These are phyloP conservation scores for Sacculina carcini DNA, from an alignment of 2,888 invertebrate genomes.

Conservation along the genomic window DNA sequence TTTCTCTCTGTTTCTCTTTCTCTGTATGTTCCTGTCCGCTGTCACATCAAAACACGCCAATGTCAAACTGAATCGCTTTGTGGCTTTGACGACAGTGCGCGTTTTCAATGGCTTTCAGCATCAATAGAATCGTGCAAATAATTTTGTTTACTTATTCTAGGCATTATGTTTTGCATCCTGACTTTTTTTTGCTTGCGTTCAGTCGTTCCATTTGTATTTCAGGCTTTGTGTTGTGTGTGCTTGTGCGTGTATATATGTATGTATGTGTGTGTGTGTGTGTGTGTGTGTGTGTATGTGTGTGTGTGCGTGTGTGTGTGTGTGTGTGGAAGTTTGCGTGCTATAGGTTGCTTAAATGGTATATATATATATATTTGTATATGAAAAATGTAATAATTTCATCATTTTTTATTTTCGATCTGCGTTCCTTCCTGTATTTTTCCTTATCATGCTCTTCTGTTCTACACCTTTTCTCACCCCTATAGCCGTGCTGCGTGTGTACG, in stretches of 20 bases:
- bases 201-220: background rate
- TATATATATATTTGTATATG: background rate
- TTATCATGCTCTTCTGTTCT: background rate
- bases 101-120: too few species aligned
- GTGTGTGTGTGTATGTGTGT: background rate
- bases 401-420: background rate
- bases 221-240: background rate
- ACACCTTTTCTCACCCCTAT: too few species aligned
- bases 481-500: too few species aligned
- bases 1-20: background rate
- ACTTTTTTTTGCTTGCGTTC: background rate
- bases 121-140: too few species aligned
- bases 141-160: background rate
- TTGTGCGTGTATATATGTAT: background rate
- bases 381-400: background rate
- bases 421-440: background rate
- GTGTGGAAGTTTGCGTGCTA: background rate
- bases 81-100: too few species aligned
- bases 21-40: background rate
- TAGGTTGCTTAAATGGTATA: background rate
- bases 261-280: conserved; percentile 1
- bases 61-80: too few species aligned
- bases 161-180: background rate
- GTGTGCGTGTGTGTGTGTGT: background rate
- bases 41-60: too few species aligned